Conservation (phyloP, 2,888 invertebrate genomes). For the Chrysina gloriosa region DNA sequence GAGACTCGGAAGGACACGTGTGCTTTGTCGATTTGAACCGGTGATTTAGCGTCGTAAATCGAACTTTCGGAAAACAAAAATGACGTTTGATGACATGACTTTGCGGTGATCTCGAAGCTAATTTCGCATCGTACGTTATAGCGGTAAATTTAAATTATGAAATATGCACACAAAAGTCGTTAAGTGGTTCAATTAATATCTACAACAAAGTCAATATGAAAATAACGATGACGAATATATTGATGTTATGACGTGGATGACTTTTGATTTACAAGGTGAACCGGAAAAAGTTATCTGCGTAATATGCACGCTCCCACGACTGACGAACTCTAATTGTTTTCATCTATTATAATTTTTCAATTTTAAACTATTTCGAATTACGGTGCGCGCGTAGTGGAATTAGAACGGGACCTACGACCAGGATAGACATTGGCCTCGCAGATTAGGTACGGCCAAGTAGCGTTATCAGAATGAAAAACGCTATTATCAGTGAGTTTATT, state of each 20-base stretch:
- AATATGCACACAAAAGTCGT: not conserved
- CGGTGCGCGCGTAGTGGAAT: not conserved
- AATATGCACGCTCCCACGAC: too few relatives aligned
- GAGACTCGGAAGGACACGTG: slow-evolving; percentile 19
- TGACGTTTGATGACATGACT: slow-evolving; percentile 3
- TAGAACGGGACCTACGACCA: not conserved
- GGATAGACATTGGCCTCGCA: slow-evolving; percentile 3
- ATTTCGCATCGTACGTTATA: not conserved
- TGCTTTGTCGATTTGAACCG: slow-evolving; percentile 14
- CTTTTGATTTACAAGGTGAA: too few relatives aligned
- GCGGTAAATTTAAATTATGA: not conserved
- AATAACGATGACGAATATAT: too few relatives aligned
- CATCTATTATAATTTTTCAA: too few relatives aligned
- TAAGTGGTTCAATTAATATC: not conserved
- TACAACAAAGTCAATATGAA: not conserved
- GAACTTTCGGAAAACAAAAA: not conserved
- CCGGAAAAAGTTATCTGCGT: too few relatives aligned
- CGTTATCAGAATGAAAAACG: slow-evolving; percentile 15
- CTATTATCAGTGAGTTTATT: slow-evolving; percentile 19
- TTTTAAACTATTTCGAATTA: not conserved
- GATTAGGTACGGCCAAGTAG: slow-evolving; percentile 14
- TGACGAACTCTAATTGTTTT: too few relatives aligned
- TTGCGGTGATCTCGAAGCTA: not conserved
- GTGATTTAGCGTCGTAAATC: not conserved
- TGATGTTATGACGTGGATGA: too few relatives aligned